Conservation (phyloP, 2,888 invertebrate species). For the Oscheius sp. region DNA sequence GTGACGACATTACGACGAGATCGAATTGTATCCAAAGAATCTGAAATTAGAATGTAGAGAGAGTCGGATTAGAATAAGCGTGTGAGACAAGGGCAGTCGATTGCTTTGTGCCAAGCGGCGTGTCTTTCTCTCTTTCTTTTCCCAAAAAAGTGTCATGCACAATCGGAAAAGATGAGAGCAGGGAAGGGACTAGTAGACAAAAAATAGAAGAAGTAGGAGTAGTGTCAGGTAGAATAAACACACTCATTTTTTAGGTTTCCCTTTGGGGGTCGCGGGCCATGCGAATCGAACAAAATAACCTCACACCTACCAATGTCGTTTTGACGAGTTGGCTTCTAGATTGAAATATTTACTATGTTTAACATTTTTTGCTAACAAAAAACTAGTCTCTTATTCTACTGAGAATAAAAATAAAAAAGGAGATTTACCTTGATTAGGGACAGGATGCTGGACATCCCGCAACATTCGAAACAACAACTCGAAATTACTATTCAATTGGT, state of each 20-base stretch:
- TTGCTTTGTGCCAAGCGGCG: not conserved
- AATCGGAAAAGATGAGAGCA: not conserved
- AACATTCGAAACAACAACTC: constrained; percentile 33
- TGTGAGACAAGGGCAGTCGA: too few relatives aligned
- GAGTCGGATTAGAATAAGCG: too few relatives aligned
- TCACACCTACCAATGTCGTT: constrained; percentile 28
- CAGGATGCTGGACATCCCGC: constrained; percentile 18
- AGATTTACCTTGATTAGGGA: constrained; percentile 24
- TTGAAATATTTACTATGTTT: too few relatives aligned
- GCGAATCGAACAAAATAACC: not conserved
- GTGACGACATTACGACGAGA: constrained; percentile 17
- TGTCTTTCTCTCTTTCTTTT: not conserved
- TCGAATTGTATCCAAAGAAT: constrained; percentile 3
- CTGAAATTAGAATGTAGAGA: too few relatives aligned
- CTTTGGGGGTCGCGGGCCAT: not conserved
- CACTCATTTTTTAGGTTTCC: not conserved
- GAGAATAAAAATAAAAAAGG: not conserved
- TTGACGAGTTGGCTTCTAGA: constrained; percentile 1
- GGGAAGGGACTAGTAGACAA: too few relatives aligned
- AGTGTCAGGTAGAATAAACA: not conserved
- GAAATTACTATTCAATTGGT: constrained; percentile 35
- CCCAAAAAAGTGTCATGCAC: not conserved
- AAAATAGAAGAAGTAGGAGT: not conserved
- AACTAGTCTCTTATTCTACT: not conserved
- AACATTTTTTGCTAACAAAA: not conserved